Base-by-base conservation (phyloP, 2,797 vertebrate species). In the Linurgus olivaceus region DNA sequence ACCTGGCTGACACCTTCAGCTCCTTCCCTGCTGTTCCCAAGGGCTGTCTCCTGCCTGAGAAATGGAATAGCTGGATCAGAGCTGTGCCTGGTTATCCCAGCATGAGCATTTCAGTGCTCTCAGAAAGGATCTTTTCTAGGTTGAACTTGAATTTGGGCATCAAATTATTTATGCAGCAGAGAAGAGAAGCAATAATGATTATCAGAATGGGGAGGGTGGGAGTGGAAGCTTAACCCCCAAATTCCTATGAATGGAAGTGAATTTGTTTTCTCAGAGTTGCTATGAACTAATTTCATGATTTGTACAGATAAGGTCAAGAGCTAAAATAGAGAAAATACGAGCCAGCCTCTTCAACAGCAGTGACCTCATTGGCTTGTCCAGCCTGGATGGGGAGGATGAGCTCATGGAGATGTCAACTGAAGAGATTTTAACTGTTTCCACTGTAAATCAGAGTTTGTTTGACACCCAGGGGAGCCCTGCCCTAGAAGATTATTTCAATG, bases 261-360 rank as follows among this genome's bases (percentile, higher is more conserved):
- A 40, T 38, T 50, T 42, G 14, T 51, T 55, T 61, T 54, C 19
- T 52, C 67, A 42, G 33, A 38, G 25, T 62, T 70, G 44, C 55
- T 42, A 2, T 17, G 93, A 70, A 91, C 42, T 31, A 1, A 73
- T 79, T 55, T 74, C 61, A 13, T 88, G 91, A 26, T 97, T 92
- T 93, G 90, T 66, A 31, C 97, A 99, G 99, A 99, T 99, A 92
- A 98, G 99, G 48, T 99, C 99, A 88, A 98, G 99, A 86, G 99
- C 99, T 77, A 99, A 99, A 97, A 98, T 99, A 74, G 99, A 99
- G 97, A 99, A 99, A 96, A 99, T 99, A 70, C 98, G 99, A 67
- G 99, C 99, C 86, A 99, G 99, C 95, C 98, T 99, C 15, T 99
- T 99, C 88, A 99, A 99, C 94, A 99, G 99, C 92, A 99, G 99